Base-by-base conservation (phyloP, 2,797 vertebrate species). In the Psittacula echo region DNA sequence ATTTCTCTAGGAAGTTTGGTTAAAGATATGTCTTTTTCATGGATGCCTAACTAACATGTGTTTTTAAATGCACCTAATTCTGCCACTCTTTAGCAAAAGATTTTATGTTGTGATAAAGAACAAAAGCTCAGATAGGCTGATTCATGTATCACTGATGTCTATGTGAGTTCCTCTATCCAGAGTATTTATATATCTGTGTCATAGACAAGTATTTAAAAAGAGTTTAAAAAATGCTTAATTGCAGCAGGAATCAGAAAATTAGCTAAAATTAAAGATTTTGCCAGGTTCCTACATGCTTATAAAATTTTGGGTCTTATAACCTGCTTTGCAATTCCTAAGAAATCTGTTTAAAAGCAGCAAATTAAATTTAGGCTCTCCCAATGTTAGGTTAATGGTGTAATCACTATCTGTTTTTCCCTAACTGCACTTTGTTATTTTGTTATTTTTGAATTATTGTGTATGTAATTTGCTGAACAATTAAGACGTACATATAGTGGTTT, bases 121-220 rank as follows among this genome's bases (percentile, higher is more conserved):
- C 4, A 58, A 60, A 30, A 82, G 13, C 9, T 60, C 18, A n/a
- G 8, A 15, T 1, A 50, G 13, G 5, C 5, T 75, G 13, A 53
- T 47, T 30, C 7, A 8, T 16, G 42, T 5, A 60, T 2, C 5
- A 30, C 4, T n/a, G 30, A 27, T 5, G 34, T 22, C 13, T 50
- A 1, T 77, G 22, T 54, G 19, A 80, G 5, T 34, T 60, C 5
- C 5, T 39, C 19, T 26, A 39, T 39, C 10, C 37, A 39, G 37
- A 39, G 1, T 32, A 17, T 44, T 87, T 44, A 47, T 14, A 34
- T 32, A 27, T 18, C 18, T 76, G 5, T 41, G 16, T 14, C 30
- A 23, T 2, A 17, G 7, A 32, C 2, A 29, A 66, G 10, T 20
- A 48, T 8, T 5, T 48, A 32, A 34, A 0, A 34, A n/a, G 13